These are phyloP conservation scores for Laticauda colubrina DNA, from an alignment of 2,113 vertebrate species.

Conservation along the genomic window DNA sequence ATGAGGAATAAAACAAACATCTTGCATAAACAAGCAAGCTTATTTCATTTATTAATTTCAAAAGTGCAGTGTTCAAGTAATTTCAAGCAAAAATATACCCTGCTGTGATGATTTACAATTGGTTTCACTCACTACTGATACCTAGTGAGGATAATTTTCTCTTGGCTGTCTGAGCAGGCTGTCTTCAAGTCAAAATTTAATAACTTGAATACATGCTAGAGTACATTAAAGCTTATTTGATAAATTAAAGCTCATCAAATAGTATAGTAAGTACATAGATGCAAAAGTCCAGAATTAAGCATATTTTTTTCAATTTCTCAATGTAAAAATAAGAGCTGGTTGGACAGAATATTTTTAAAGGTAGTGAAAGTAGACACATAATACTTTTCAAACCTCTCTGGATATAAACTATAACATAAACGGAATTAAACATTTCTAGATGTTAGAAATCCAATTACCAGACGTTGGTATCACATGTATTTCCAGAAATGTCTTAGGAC, in stretches of 20 bases:
- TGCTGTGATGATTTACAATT: constrained; percentile 30
- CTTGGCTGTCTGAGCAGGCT: constrained; percentile 41
- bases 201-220: background rate
- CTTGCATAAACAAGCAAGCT: background rate
- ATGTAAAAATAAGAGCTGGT: background rate
- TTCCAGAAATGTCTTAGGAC: background rate
- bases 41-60: background rate
- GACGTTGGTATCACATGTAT: background rate
- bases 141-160: constrained; percentile 3
- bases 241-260: too few species aligned
- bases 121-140: constrained; percentile 48
- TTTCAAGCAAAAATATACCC: background rate
- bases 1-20: background rate
- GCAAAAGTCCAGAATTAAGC: background rate
- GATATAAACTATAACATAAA: background rate
- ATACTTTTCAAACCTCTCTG: background rate
- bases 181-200: constrained; percentile 3
- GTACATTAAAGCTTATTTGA: background rate
- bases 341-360: background rate
- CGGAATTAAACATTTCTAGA: background rate
- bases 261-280: background rate
- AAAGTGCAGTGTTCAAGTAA: background rate
- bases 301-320: background rate
- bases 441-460: background rate
- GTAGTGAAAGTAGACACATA: background rate